phyloP scores from a whole-genome alignment of 2,888 invertebrate genomes.

The Pammene fasciana region DNA sequence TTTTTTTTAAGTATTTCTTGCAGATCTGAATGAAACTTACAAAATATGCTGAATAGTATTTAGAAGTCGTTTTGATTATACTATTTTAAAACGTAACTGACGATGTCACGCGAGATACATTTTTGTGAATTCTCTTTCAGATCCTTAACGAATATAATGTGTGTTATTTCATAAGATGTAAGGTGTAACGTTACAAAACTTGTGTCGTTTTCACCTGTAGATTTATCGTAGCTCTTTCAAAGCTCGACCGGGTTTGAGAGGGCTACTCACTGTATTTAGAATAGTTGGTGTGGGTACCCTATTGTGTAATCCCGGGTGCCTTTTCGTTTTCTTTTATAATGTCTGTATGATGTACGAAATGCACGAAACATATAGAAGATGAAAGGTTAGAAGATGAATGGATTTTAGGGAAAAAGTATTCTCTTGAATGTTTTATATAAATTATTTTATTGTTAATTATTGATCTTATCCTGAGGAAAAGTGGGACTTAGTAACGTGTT shows the following conservation, averaged over 20 bases:
- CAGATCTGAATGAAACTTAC: conserved; percentile 77
- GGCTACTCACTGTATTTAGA: conserved; percentile 78
- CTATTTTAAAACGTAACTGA: conserved; percentile 28
- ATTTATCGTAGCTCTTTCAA: conserved; percentile 49
- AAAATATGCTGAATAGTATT: conserved; percentile 52
- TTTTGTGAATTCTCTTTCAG: conserved; percentile 76
- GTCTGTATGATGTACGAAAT: conserved; percentile 94
- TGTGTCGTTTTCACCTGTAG: conserved; percentile 70
- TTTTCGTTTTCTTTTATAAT: conserved; percentile 75
- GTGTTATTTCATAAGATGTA: conserved; percentile 60
- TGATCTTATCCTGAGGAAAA: conserved; percentile 76
- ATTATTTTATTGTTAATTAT: conserved; percentile 77
- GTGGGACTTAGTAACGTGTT: conserved; percentile 79
- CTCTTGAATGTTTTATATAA: conserved; percentile 77
- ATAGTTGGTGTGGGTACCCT: conserved; percentile 82
- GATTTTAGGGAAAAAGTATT: conserved; percentile 66
- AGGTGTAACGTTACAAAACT: conserved; percentile 53
- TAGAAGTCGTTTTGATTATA: conserved; percentile 18
- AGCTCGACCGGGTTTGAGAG: not conserved
- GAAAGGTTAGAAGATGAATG: conserved; percentile 68
- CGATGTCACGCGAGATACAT: conserved; percentile 41
- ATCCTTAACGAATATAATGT: conserved; percentile 64
- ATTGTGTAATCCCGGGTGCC: conserved; percentile 81
- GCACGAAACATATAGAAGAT: conserved; percentile 95
- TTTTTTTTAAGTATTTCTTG: conserved; percentile 57